Evolutionary conservation across 2,888 invertebrate species (phyloP), one percentile per base, ranked within the genome.

Genomic region (Tenthredo mesomela): DNA sequence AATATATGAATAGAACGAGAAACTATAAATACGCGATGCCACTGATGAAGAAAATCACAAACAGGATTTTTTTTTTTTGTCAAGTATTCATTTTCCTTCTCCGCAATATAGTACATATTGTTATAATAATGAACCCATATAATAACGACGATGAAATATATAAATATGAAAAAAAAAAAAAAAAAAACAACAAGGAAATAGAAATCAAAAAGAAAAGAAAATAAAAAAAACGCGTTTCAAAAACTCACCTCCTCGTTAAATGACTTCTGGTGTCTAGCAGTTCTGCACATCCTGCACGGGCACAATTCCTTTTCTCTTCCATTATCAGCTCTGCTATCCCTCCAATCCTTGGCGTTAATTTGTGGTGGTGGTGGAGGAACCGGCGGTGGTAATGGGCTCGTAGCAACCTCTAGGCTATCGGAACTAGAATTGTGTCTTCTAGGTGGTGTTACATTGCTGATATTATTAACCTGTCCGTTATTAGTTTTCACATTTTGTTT

Each of bases 361-460:
- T 93, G 91, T 0, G 94, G 93, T 21, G 94, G 94, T 15, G 94
- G 94, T 0, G 94, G 94, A n/a, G 94, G 94, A 21, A 94, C 93
- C 2, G 94, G 94, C 6, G 94, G 94, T 84, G 94, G 94, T 84
- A 94, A 89, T 21, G 93, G 93, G 86, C 93, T 93, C 15, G 92
- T 91, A 29, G 93, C 93, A 6, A 93, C 93, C 85, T 93, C 93
- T 61, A 93, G 90, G 86, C 93, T 93, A 85, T 93, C 93, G 67
- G 93, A 93, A 84, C 93, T 93, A 58, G 93, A 93, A 84, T 93
- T 93, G 86, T 93, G 93, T 70, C 93, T 88, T 40, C 92, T 88
- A 54, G 93, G 92, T 25, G 93, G 93, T 65, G 93, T 93, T 54
- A 93, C 92, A 85, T 93, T 93, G 12, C 90, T 90, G 43, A 82